These are phyloP conservation scores for Plodia interpunctella DNA, from an alignment of 1,140 invertebrate genomes.

Conservation along the genomic window DNA sequence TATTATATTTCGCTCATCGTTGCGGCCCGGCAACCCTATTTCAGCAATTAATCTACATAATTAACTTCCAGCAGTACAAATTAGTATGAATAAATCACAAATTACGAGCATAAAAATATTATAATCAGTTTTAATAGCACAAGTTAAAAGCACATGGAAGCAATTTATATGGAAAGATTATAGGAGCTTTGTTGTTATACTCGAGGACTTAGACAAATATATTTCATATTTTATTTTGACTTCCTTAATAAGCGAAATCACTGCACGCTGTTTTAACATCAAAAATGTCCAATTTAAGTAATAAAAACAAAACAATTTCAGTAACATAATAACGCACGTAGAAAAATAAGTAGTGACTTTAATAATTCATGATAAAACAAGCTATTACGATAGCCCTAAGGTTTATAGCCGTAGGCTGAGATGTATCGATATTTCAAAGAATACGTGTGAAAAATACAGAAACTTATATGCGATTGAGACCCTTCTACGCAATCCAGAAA, in stretches of 20 bases:
- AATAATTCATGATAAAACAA: conserved; percentile 12
- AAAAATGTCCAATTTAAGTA: too few relatives aligned
- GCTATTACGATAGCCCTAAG: conserved; percentile 7
- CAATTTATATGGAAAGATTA: too few relatives aligned
- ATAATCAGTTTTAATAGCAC: too few relatives aligned
- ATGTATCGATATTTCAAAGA: conserved; percentile 1
- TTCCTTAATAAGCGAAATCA: too few relatives aligned
- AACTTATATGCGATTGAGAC: background rate
- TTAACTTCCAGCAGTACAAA: background rate
- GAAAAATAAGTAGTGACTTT: background rate
- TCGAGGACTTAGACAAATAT: too few relatives aligned
- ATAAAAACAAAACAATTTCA: background rate
- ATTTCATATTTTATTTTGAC: too few relatives aligned
- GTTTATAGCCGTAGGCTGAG: background rate
- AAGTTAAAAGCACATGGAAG: too few relatives aligned
- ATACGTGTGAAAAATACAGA: background rate
- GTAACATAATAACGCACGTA: background rate
- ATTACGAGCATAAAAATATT: too few relatives aligned
- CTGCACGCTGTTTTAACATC: too few relatives aligned
- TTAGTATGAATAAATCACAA: background rate
- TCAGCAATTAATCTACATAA: background rate
- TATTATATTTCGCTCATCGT: background rate
- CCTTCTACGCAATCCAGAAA: too few relatives aligned
- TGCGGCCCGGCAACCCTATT: background rate
- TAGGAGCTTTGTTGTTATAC: too few relatives aligned